Conservation (phyloP, 2,888 invertebrate species). For the Drosophila demipolita region DNA sequence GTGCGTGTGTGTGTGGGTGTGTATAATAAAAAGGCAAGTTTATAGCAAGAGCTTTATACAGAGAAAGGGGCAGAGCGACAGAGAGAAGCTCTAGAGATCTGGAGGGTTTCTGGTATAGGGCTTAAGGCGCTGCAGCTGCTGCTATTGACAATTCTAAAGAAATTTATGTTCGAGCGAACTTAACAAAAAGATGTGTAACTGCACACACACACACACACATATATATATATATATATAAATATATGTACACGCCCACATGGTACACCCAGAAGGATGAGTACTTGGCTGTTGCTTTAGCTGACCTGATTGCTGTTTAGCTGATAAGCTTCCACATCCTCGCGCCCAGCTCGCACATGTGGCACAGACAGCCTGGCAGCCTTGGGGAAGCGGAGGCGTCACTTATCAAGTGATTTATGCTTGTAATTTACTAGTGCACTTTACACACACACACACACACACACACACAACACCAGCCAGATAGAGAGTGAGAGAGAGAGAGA, state of each 20-base stretch:
- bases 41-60: constrained; percentile 6
- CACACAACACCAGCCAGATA: background rate
- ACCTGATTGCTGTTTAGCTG: constrained; percentile 72
- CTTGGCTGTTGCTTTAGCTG: constrained; percentile 52
- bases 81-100: constrained; percentile 37
- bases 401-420: constrained; percentile 77
- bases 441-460: constrained; percentile 5
- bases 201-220: constrained; percentile 30
- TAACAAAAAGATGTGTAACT: constrained; percentile 67
- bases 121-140: constrained; percentile 63
- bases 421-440: constrained; percentile 66
- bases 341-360: constrained; percentile 19
- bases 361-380: constrained; percentile 29
- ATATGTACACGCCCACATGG: constrained; percentile 18
- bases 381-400: constrained; percentile 67
- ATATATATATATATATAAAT: background rate
- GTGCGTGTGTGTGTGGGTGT: constrained; percentile 7
- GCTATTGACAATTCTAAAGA: constrained; percentile 70
- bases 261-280: constrained; percentile 16
- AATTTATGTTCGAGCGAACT: constrained; percentile 71
- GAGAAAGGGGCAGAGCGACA: background rate
- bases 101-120: constrained; percentile 38
- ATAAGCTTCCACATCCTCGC: constrained; percentile 59
- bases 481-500: background rate
- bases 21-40: constrained; percentile 29